These are phyloP conservation scores for Biston betularia DNA, from an alignment of 2,888 invertebrate species.

Conservation along the genomic window DNA sequence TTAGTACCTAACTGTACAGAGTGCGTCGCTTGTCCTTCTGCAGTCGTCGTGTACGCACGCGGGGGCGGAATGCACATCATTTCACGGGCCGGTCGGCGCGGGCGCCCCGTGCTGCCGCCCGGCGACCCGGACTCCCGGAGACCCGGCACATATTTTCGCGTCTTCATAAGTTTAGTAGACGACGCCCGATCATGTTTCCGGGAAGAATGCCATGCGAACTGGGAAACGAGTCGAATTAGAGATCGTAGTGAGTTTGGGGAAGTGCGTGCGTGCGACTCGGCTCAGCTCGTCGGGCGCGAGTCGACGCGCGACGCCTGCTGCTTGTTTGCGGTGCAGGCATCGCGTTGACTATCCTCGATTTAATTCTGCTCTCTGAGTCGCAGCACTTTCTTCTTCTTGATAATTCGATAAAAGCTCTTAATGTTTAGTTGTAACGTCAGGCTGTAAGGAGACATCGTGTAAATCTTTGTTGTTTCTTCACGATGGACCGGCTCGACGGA, in stretches of 20 bases:
- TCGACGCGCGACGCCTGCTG: too few relatives aligned
- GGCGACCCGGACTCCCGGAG: conserved; percentile 8
- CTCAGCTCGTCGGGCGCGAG: too few relatives aligned
- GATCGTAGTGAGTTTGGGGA: background rate
- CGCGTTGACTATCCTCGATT: too few relatives aligned
- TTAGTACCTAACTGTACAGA: background rate
- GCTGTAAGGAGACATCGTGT: too few relatives aligned
- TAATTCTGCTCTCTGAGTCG: too few relatives aligned
- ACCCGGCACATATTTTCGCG: conserved; percentile 32
- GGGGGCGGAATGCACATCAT: conserved; percentile 29
- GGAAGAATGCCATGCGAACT: background rate
- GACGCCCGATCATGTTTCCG: conserved; percentile 7
- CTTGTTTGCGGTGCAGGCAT: too few relatives aligned
- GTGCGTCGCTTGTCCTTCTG: background rate
- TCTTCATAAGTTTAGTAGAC: conserved; percentile 38
- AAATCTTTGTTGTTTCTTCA: too few relatives aligned
- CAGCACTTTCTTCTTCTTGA: too few relatives aligned
- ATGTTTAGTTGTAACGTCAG: too few relatives aligned
- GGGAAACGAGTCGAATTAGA: background rate
- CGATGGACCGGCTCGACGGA: too few relatives aligned
- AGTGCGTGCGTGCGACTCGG: background rate
- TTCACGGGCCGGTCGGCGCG: conserved; percentile 35
- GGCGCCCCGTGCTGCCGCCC: conserved; percentile 33
- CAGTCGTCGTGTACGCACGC: too few relatives aligned
- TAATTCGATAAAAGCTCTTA: too few relatives aligned